Percentiles rank a stretch among this genome's conserved stretches.
Evolutionary conservation across 2,113 vertebrate genomes (phyloP).

Genomic region (Bolborhynchus lineola): DNA sequence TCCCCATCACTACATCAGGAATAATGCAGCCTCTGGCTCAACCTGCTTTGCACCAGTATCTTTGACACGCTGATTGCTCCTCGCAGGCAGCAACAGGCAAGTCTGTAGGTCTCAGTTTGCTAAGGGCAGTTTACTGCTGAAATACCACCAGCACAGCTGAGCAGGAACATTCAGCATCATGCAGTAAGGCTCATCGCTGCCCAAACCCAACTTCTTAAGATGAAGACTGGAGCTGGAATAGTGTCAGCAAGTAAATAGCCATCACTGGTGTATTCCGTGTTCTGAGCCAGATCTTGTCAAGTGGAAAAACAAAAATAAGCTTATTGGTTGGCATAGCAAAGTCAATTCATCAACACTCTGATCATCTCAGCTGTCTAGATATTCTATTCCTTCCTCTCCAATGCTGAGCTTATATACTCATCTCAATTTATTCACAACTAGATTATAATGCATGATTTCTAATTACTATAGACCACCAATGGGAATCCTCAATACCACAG

Average conservation of each 20-base stretch:
- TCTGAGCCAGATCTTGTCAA: background rate
- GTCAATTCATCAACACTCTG: background rate
- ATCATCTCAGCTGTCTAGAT: background rate
- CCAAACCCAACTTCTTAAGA: background rate
- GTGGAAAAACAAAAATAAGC: background rate
- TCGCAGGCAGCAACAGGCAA: background rate
- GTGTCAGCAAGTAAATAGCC: background rate
- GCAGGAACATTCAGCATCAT: background rate
- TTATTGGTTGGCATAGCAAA: background rate
- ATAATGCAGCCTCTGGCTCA: background rate
- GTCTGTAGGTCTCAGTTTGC: background rate
- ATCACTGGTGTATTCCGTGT: background rate
- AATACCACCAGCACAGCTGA: background rate
- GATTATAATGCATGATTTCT: background rate
- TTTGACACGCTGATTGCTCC: background rate
- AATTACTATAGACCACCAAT: background rate
- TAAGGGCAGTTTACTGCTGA: background rate
- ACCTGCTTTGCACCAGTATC: background rate
- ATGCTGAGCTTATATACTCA: background rate
- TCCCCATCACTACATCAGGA: background rate
- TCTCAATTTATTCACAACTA: background rate
- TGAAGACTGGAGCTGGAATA: background rate
- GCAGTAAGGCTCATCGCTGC: background rate
- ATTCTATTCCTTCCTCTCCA: background rate
- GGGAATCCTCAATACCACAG: background rate